A percentile compares a stretch with the other conserved stretches of the same genome.
phyloP scores from a whole-genome alignment of 2,888 invertebrate species.

The Mythimna loreyi region DNA sequence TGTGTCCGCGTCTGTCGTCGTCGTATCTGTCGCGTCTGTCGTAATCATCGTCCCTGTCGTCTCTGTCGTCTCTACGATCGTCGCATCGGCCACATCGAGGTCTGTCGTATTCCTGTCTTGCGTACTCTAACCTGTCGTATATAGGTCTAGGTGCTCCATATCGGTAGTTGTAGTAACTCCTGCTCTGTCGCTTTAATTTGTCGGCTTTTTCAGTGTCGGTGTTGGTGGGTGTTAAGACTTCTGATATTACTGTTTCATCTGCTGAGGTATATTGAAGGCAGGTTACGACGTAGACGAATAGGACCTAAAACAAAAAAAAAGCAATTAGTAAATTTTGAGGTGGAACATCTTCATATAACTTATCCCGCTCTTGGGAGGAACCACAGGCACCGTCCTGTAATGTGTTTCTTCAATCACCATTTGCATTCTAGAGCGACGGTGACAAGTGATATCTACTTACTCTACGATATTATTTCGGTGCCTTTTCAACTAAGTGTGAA shows the following conservation, averaged over 20 bases:
- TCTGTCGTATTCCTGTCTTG: slow-evolving; percentile 73
- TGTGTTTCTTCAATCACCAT: too few species aligned
- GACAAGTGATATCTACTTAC: too few species aligned
- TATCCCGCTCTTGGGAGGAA: too few species aligned
- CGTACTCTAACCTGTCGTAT: slow-evolving; percentile 75
- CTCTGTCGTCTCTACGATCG: slow-evolving; percentile 68
- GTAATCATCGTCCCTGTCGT: slow-evolving; percentile 73
- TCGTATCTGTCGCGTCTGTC: slow-evolving; percentile 68
- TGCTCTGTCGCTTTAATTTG: slow-evolving; percentile 77
- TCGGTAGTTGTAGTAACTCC: slow-evolving; percentile 84
- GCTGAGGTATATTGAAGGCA: slow-evolving; percentile 63
- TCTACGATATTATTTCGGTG: too few species aligned
- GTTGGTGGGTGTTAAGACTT: slow-evolving; percentile 69
- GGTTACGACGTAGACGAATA: slow-evolving; percentile 62
- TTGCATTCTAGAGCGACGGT: too few species aligned
- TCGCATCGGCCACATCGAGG: slow-evolving; percentile 81
- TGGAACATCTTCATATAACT: too few species aligned
- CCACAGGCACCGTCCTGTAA: too few species aligned
- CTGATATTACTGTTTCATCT: slow-evolving; percentile 80
- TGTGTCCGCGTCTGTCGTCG: slow-evolving; percentile 75
- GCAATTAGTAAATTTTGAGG: too few species aligned
- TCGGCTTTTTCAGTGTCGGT: slow-evolving; percentile 56
- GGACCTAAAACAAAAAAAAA: slow-evolving; percentile 73
- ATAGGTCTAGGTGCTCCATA: slow-evolving; percentile 76
- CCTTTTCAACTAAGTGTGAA: too few species aligned